Evolutionary conservation across 2,797 vertebrate genomes (phyloP).

Genomic region (Brotula barbata): DNA sequence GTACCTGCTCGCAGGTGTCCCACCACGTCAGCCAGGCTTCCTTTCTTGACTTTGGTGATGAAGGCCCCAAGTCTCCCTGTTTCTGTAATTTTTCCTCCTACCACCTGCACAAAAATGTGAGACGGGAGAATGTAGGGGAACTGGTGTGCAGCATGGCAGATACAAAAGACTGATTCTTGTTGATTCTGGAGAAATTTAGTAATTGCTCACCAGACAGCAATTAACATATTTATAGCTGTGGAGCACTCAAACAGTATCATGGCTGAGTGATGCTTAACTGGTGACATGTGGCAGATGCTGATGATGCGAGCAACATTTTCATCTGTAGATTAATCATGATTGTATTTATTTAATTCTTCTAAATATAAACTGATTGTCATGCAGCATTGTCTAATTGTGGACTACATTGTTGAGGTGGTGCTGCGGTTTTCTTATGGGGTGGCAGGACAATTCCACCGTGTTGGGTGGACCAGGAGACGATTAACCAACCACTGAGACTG

Average conservation of each 20-base stretch:
- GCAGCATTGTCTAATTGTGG: no score
- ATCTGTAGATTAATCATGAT: no score
- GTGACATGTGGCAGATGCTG: no score
- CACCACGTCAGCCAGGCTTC: constrained; percentile 96
- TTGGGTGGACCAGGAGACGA: no score
- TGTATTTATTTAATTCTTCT: no score
- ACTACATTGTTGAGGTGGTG: no score
- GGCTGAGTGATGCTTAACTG: no score
- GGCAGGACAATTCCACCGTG: neutral
- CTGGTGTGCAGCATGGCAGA: neutral
- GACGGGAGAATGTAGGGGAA: neutral
- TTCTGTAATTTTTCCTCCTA: constrained; percentile 98
- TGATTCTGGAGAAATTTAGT: neutral
- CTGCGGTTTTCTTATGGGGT: neutral
- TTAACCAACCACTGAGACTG: no score
- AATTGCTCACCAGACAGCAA: neutral
- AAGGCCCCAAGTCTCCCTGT: constrained; percentile 95
- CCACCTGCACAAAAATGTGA: constrained; percentile 81
- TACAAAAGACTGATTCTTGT: neutral
- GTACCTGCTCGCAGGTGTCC: constrained; percentile 96
- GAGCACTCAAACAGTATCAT: neutral
- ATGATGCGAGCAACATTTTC: no score
- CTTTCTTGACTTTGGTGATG: constrained; percentile 99
- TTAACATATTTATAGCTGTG: neutral
- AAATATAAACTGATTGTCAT: no score